Evolutionary conservation across 2,888 invertebrate genomes (phyloP).

Genomic region (Philonicus albiceps): DNA sequence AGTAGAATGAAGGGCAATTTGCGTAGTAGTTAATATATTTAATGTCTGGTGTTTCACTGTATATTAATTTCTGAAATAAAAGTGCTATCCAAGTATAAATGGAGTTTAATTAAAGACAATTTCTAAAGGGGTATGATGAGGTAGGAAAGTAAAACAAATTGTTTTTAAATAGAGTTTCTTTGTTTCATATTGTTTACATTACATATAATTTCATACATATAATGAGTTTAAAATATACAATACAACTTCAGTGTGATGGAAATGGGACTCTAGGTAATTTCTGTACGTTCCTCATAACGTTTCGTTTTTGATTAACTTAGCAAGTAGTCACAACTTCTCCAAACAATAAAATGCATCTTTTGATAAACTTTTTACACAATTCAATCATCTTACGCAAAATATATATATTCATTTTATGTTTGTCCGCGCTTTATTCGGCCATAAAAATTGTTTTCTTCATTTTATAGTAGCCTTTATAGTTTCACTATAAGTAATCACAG

Average conservation of each 20-base stretch:
- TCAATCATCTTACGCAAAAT: conserved; percentile 26
- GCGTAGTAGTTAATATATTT: not conserved
- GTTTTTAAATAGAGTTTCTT: conserved; percentile 34
- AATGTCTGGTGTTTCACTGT: not conserved
- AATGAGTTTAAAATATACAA: conserved; percentile 42
- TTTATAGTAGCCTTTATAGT: conserved; percentile 29
- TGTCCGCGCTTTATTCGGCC: not conserved
- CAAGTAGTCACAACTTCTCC: conserved; percentile 11
- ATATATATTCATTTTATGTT: conserved; percentile 26
- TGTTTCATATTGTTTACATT: conserved; percentile 37
- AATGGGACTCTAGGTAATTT: not conserved
- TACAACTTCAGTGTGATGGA: conserved; percentile 7
- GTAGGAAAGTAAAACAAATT: not conserved
- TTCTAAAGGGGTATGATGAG: not conserved
- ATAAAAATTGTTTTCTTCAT: not conserved
- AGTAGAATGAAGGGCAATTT: not conserved
- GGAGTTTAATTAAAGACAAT: not conserved
- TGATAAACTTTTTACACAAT: conserved; percentile 29
- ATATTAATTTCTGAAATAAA: not conserved
- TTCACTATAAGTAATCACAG: conserved; percentile 36
- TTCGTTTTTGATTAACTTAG: not conserved
- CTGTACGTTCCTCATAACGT: not conserved
- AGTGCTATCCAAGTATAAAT: not conserved
- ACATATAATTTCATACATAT: conserved; percentile 42
- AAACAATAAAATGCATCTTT: conserved; percentile 21